Percentiles rank a stretch among this genome's conserved stretches.
Conservation (phyloP, 2,888 invertebrate species). For the Incurvaria masculella region DNA sequence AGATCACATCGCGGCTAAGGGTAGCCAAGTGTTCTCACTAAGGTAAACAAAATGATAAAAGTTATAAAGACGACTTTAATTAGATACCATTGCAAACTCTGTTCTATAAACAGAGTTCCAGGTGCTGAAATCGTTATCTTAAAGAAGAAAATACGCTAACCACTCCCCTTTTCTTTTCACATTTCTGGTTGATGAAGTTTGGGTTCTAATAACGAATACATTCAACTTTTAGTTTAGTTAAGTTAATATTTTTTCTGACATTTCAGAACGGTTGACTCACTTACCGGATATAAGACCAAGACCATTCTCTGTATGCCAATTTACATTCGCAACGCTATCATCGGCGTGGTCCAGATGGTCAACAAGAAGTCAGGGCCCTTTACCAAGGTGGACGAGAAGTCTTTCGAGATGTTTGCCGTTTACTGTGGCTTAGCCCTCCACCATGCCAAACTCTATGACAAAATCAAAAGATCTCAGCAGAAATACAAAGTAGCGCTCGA, state of each 20-base stretch:
- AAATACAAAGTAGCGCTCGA: slow-evolving; percentile 79
- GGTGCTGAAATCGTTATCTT: too few relatives aligned
- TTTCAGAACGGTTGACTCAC: slow-evolving; percentile 60
- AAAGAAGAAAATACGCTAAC: background rate
- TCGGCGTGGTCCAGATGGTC: slow-evolving; percentile 89
- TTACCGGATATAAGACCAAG: slow-evolving; percentile 66
- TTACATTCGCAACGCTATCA: slow-evolving; percentile 71
- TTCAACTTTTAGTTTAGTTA: too few relatives aligned
- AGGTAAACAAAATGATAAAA: too few relatives aligned
- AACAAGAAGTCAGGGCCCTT: slow-evolving; percentile 61
- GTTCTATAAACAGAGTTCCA: too few relatives aligned
- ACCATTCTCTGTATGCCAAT: slow-evolving; percentile 87
- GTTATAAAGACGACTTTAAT: too few relatives aligned
- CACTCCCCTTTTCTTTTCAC: background rate
- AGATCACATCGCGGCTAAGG: too few relatives aligned
- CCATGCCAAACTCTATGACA: slow-evolving; percentile 81
- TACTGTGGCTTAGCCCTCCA: slow-evolving; percentile 85
- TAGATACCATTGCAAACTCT: too few relatives aligned
- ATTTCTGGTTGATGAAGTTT: background rate
- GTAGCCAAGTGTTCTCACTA: too few relatives aligned
- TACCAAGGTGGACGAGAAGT: slow-evolving; percentile 69
- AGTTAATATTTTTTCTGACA: background rate
- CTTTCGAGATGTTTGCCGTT: slow-evolving; percentile 80
- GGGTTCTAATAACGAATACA: too few relatives aligned
- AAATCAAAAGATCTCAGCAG: slow-evolving; percentile 77